Evolutionary conservation across 2,888 invertebrate species (phyloP), one percentile per base, ranked within the genome.

Genomic region (Pelosia muscerda): DNA sequence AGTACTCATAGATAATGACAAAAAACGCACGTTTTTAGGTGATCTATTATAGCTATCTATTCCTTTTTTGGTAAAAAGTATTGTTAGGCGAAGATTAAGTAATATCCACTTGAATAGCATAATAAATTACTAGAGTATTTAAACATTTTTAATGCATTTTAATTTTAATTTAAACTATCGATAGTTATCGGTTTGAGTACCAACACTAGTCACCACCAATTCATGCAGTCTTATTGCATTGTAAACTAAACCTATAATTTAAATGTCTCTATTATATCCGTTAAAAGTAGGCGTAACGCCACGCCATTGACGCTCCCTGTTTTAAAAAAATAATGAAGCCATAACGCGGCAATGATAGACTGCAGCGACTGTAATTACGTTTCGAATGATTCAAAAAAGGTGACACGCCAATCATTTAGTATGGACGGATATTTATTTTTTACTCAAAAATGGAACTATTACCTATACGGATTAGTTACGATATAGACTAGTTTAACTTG

Each of bases 281-380:
- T 74, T 82, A 90, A 90, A 86, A 84, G 88, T 79, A 85, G 92
- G 92, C 87, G 93, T 83, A 73, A 56, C 81, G 76, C 71, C 84
- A 83, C 79, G 79, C 82, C 65, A 75, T 63, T 68, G 71, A 68
- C 75, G 79, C 69, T 79, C 80, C 84, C 78, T 73, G 55, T 69
- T 66, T 69, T 89, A 79, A 91, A 92, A 90, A 86, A 88, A 86
- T 90, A 89, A 92, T 92, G 85, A 88, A 90, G 88, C 82, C 70
- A 83, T 90, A 87, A 86, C 71, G 76, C 71, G 70, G 59, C 73
- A 74, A 72, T 63, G 68, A 69, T 74, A 71, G 63, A 55, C 58
- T 65, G 57, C 61, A 74, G 58, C 75, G 82, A 81, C 72, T 77
- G 66, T 80, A 84, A 89, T 88, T 88, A 87, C 73, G 70, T 74